These are phyloP conservation scores for Ptychochromis oligacanthus DNA, from an alignment of 2,113 vertebrate species.

Conservation along the genomic window DNA sequence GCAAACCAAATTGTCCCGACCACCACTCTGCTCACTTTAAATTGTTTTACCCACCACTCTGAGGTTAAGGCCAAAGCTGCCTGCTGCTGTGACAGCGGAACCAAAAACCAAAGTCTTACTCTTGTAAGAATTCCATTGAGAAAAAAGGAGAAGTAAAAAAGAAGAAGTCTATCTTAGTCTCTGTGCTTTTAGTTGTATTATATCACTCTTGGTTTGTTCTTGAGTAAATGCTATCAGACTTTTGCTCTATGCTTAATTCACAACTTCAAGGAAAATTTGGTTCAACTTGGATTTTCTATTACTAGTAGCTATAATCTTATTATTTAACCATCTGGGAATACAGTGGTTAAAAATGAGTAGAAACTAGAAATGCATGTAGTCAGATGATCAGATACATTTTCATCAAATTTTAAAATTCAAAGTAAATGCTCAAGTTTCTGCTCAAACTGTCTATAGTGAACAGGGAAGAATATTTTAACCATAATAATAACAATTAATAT, in stretches of 20 bases:
- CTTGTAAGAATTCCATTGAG: slow-evolving; percentile 39
- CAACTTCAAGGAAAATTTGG: not conserved
- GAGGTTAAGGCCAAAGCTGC: slow-evolving; percentile 38
- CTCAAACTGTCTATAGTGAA: too few relatives aligned
- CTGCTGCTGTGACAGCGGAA: slow-evolving; percentile 22
- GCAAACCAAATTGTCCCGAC: slow-evolving; percentile 45
- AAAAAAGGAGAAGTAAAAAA: slow-evolving; percentile 56
- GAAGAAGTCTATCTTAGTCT: slow-evolving; percentile 28
- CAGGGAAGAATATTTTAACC: too few relatives aligned
- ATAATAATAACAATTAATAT: too few relatives aligned
- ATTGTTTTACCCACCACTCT: slow-evolving; percentile 33
- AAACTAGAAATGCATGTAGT: too few relatives aligned
- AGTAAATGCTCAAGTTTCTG: too few relatives aligned
- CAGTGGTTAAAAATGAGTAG: not conserved
- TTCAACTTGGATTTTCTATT: not conserved
- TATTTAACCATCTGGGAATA: not conserved
- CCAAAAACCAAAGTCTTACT: slow-evolving; percentile 14
- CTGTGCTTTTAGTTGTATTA: slow-evolving; percentile 23
- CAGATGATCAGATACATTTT: not conserved
- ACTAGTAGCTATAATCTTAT: not conserved
- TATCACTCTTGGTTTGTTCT: not conserved
- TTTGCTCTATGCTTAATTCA: not conserved
- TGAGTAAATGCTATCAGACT: too few relatives aligned
- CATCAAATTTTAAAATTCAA: not conserved
- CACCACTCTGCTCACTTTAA: slow-evolving; percentile 21